phyloP scores from a whole-genome alignment of 2,888 invertebrate species.

The Drosophila yooni region DNA sequence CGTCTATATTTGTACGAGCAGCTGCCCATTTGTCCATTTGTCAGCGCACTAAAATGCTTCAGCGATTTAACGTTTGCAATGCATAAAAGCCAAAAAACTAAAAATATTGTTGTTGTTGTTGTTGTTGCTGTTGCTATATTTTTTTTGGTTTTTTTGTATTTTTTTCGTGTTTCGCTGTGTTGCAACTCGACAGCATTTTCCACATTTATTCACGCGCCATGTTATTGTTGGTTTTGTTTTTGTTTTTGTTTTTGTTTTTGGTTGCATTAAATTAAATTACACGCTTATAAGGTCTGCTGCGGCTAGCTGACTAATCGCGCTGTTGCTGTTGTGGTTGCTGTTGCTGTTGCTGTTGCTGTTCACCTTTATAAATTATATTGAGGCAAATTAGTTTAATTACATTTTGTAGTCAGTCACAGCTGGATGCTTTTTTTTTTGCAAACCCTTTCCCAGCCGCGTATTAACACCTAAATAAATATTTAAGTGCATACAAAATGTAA shows the following conservation, averaged over 20 bases:
- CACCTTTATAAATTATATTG: constrained; percentile 56
- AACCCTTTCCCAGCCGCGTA: constrained; percentile 17
- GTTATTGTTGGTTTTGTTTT: constrained; percentile 22
- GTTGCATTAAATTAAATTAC: constrained; percentile 66
- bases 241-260: constrained; percentile 10
- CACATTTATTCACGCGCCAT: constrained; percentile 62
- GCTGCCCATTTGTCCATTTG: constrained; percentile 26
- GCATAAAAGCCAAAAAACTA: constrained; percentile 40
- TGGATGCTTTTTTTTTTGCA: constrained; percentile 19
- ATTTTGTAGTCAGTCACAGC: constrained; percentile 26
- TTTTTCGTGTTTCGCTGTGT: constrained; percentile 29
- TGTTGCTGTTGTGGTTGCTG: constrained; percentile 13
- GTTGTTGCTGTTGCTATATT: constrained; percentile 9
- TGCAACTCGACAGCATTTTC: constrained; percentile 55
- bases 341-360: constrained; percentile 28
- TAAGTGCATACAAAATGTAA: constrained; percentile 22
- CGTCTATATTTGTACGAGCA: constrained; percentile 20
- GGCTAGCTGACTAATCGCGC: constrained; percentile 43
- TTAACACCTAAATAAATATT: constrained; percentile 33
- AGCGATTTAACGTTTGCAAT: constrained; percentile 51
- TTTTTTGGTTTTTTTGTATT: background rate
- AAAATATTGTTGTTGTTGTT: constrained; percentile 19
- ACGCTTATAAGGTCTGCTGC: constrained; percentile 55
- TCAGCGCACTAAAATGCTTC: constrained; percentile 40
- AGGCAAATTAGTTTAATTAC: constrained; percentile 72